Percentiles rank a stretch among this genome's conserved stretches.
phyloP scores from a whole-genome alignment of 2,113 vertebrate genomes.

The Fulmarus glacialis region DNA sequence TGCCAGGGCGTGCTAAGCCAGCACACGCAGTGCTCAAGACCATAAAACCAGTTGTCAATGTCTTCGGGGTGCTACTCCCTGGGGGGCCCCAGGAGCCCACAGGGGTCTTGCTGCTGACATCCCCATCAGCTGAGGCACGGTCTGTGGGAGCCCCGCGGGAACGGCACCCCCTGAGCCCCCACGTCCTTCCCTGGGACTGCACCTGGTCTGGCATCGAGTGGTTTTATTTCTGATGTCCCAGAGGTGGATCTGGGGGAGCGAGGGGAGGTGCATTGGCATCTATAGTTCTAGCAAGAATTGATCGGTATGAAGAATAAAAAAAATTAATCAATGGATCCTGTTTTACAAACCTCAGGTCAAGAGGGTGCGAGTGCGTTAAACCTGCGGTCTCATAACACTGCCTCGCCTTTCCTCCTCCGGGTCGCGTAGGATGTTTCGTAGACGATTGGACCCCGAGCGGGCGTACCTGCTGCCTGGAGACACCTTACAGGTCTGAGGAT shows the following conservation, averaged over 20 bases:
- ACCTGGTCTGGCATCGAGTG: accelerated
- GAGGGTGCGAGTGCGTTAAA: accelerated
- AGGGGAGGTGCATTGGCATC: neutral
- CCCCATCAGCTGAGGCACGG: neutral
- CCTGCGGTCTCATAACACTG: accelerated
- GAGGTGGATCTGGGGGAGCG: accelerated
- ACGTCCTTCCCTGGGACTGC: neutral
- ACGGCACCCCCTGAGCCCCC: neutral
- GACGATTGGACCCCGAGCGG: neutral
- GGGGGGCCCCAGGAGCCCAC: accelerated
- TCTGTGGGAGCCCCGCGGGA: neutral
- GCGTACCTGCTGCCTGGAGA: neutral
- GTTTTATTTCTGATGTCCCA: neutral
- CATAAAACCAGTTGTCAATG: neutral
- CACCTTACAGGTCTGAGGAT: neutral
- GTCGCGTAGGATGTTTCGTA: accelerated
- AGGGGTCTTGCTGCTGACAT: accelerated
- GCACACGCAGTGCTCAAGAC: accelerated
- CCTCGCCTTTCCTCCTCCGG: neutral
- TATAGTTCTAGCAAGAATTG: neutral
- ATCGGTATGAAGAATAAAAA: neutral
- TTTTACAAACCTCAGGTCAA: neutral
- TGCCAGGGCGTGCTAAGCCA: neutral
- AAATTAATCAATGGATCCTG: neutral
- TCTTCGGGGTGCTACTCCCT: accelerated